Base-by-base conservation (phyloP, 2,888 invertebrate genomes). In the Aplocera efformata region DNA sequence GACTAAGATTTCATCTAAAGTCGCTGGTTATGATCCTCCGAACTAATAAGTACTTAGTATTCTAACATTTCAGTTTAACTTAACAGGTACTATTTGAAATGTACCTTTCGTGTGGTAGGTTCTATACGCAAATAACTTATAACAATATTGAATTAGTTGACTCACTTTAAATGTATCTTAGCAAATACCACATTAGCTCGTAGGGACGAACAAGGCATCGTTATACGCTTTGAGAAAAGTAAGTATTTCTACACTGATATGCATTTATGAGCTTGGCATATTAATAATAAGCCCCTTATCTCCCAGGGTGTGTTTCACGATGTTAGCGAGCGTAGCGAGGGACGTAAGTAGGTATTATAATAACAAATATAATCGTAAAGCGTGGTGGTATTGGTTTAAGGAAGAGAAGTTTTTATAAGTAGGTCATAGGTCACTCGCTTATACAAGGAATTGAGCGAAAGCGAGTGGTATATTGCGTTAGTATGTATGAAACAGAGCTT, bases 251-350 rank as follows among this genome's bases (percentile, higher is more conserved):
- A 30, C 48, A 7, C 4, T 22, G 22, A 5, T 22, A 22, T 22
- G 22, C 26, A 35, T 31, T 41, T 32, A 38, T 32, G 28, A 35
- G 34, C 13, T 11, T 26, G 41, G 51, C 48, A 48, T 51, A 38
- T 51, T 46, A 48, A 48, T 46, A 26, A 46, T 41, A 33, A 40
- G 22, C 60, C 13, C 5, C 47, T 53, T 58, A 48, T 51, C 47
- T 40, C 4, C 9, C 9, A 26, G n/a, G 22, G 4, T n/a, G 7
- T 22, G 22, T 7, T 26, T 26, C 26, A 26, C 6, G 2, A 9
- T 6, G 6, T 7, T 26, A 7, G 26, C 26, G 9, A 9, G 11
- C 11, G 6, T 9, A 26, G 5, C 6, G 9, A 25, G 25, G 3
- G 6, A 25, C n/a, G 13, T 17, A 17, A 17, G 13, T 17, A 3